Evolutionary conservation across 2,888 invertebrate species (phyloP).

Genomic region (Caenorhabditis wallacei): DNA sequence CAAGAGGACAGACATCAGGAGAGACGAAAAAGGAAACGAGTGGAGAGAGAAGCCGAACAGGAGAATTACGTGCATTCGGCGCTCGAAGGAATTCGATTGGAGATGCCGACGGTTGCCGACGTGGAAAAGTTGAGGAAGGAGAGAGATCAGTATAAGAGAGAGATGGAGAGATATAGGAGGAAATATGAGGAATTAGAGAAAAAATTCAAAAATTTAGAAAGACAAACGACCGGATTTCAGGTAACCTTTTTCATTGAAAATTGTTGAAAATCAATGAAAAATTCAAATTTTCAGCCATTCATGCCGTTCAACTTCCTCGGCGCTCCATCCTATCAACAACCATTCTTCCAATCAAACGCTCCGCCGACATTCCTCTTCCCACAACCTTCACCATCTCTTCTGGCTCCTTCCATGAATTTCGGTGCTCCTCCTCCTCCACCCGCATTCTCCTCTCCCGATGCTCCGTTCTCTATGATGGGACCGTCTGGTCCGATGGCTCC

Average conservation of each 20-base stretch:
- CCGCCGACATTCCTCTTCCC: constrained; percentile 9
- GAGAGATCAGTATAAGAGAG: constrained; percentile 18
- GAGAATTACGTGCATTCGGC: constrained; percentile 10
- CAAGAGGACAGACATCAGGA: not conserved
- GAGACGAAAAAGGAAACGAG: not conserved
- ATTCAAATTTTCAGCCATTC: constrained; percentile 11
- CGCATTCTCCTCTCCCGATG: not conserved
- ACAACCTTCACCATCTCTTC: not conserved
- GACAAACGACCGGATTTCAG: not conserved
- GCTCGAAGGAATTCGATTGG: not conserved
- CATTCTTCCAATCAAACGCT: not conserved
- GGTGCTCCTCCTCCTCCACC: not conserved
- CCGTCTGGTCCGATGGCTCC: constrained; percentile 30
- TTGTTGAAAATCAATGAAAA: not conserved
- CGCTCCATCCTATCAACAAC: not conserved
- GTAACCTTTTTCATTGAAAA: not conserved
- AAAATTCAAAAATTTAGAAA: not conserved
- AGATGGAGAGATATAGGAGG: constrained; percentile 4
- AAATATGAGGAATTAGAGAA: constrained; percentile 20
- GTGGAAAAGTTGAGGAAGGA: constrained; percentile 5
- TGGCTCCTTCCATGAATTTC: not conserved
- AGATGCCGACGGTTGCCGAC: not conserved
- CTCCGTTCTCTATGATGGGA: not conserved
- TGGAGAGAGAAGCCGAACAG: not conserved
- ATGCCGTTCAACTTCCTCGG: constrained; percentile 1